A percentile compares a stretch with the other conserved stretches of the same genome.
phyloP scores from a whole-genome alignment of 2,888 invertebrate species.

The Eupithecia inturbata region DNA sequence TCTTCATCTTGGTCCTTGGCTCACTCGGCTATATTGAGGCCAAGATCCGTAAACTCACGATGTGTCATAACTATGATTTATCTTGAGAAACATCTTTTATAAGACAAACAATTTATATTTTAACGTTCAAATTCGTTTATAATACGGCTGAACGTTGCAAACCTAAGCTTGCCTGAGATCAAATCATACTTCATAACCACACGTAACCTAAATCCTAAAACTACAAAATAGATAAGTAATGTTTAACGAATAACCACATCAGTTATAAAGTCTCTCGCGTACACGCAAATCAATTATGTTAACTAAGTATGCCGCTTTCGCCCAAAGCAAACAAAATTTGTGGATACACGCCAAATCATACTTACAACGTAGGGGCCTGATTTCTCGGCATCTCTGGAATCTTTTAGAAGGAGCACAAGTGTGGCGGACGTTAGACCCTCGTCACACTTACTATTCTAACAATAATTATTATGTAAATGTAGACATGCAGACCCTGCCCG shows the following conservation, averaged over 20 bases:
- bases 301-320: not conserved
- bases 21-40: not conserved
- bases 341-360: constrained; percentile 11
- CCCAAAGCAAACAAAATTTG: constrained; percentile 18
- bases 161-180: not conserved
- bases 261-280: not conserved
- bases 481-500: constrained; percentile 34
- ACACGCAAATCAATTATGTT: not conserved
- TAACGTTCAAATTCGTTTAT: no score
- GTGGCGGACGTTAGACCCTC: constrained; percentile 69
- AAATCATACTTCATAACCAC: not conserved
- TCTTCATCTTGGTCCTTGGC: constrained; percentile 3
- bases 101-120: no score
- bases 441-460: constrained; percentile 60
- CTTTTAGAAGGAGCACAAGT: constrained; percentile 60
- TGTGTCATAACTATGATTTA: not conserved
- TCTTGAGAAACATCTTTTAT: no score
- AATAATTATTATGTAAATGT: constrained; percentile 58
- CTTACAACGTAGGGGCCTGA: constrained; percentile 2
- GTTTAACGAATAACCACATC: no score
- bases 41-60: not conserved
- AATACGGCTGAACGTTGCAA: not conserved
- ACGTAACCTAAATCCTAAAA: not conserved
- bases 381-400: constrained; percentile 39
- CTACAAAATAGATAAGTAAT: not conserved